These are phyloP conservation scores for Porites cylindrica DNA, from an alignment of 92 coral and sea anemone genomes.

Conservation along the genomic window DNA sequence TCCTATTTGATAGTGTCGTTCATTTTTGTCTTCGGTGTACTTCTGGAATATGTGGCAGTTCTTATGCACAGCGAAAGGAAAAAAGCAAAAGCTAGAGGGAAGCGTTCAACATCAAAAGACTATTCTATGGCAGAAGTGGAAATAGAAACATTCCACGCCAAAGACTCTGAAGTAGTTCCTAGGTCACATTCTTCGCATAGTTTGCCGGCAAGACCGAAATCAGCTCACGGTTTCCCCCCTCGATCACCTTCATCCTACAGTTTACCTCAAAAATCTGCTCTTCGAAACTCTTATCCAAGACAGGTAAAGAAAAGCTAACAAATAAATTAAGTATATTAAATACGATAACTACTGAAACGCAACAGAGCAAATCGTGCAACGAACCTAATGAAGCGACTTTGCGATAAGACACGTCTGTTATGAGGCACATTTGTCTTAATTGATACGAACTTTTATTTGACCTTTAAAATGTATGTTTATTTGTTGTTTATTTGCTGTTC, in stretches of 20 bases:
- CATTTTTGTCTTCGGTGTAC: conserved; percentile 91
- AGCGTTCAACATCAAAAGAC: conserved; percentile 24
- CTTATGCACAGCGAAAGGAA: conserved; percentile 75
- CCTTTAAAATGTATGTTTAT: background rate
- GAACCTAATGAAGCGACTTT: background rate
- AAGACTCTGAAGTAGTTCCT: background rate
- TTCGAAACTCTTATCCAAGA: conserved; percentile 22
- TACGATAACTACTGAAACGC: no score
- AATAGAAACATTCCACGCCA: conserved; percentile 13
- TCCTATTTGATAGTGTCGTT: conserved; percentile 92
- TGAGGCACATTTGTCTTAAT: background rate
- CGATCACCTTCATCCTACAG: conserved; percentile 22
- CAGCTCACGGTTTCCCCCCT: conserved; percentile 9
- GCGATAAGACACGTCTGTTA: no score
- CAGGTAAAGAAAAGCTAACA: conserved; percentile 15
- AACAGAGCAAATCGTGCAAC: no score
- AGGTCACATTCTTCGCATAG: conserved; percentile 34
- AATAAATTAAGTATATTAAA: background rate
- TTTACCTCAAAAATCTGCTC: conserved; percentile 37
- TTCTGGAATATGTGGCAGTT: conserved; percentile 93
- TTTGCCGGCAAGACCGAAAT: conserved; percentile 16
- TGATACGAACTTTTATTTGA: no score
- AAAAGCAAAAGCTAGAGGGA: conserved; percentile 11
- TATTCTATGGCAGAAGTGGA: conserved; percentile 45
- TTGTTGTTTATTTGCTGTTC: background rate